A percentile compares a stretch with the other conserved stretches of the same genome.
Conservation (phyloP, 2,888 invertebrate species). For the Caenorhabditis japonica region DNA sequence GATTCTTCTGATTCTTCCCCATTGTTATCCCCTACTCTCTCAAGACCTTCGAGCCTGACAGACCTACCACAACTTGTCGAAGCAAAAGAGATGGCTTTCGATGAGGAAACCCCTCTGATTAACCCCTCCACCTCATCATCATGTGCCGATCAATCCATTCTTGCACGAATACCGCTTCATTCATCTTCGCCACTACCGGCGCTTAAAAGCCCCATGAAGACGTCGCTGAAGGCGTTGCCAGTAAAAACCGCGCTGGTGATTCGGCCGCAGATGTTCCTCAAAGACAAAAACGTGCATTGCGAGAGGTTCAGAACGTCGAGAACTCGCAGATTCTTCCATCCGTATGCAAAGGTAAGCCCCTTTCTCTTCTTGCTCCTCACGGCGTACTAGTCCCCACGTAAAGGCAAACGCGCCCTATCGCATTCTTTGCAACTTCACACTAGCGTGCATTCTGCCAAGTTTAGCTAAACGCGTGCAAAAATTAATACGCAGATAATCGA, state of each 20-base stretch:
- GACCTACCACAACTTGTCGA: conserved; percentile 24
- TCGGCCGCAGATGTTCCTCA: conserved; percentile 44
- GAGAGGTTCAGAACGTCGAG: conserved; percentile 56
- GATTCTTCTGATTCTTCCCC: background rate
- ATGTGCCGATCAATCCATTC: conserved; percentile 6
- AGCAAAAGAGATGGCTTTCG: background rate
- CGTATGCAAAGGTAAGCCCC: conserved; percentile 55
- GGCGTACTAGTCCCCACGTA: too few relatives aligned
- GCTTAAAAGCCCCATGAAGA: conserved; percentile 23
- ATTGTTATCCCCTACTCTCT: conserved; percentile 3
- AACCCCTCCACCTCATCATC: background rate
- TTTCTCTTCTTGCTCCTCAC: background rate
- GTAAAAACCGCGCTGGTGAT: conserved; percentile 53
- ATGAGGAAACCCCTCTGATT: conserved; percentile 9
- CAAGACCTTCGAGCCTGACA: conserved; percentile 33
- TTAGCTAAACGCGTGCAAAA: too few relatives aligned
- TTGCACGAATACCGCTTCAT: conserved; percentile 18
- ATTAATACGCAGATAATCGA: too few relatives aligned
- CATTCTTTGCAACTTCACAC: too few relatives aligned
- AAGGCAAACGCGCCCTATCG: too few relatives aligned
- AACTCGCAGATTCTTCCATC: conserved; percentile 65
- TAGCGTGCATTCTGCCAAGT: too few relatives aligned
- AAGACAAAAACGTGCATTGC: conserved; percentile 47
- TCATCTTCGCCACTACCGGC: background rate
- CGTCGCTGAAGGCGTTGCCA: conserved; percentile 43